phyloP scores from a whole-genome alignment of 2,888 invertebrate genomes.

The Therioaphis trifolii region DNA sequence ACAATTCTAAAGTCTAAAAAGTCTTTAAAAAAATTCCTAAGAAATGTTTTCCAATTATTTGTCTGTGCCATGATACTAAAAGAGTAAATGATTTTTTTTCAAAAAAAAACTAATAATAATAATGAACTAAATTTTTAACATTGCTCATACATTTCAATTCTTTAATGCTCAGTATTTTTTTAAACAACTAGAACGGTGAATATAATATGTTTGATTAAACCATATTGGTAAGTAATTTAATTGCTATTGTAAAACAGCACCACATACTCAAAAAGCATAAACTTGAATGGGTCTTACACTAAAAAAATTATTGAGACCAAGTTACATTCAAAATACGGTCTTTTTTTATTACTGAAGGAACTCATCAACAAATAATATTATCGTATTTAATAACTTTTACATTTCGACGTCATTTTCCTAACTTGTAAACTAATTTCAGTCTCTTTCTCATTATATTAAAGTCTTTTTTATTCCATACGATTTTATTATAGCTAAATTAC shows the following conservation, averaged over 20 bases:
- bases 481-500: slow-evolving; percentile 42
- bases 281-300: neutral
- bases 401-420: slow-evolving; percentile 17
- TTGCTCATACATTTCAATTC: too few species aligned
- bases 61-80: too few species aligned
- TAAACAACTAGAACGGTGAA: neutral
- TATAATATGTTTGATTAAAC: neutral
- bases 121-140: too few species aligned
- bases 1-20: too few species aligned
- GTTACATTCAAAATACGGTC: neutral
- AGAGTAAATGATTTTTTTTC: neutral
- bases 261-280: neutral
- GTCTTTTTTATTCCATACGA: slow-evolving; percentile 50
- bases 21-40: too few species aligned
- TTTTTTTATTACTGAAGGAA: slow-evolving; percentile 5
- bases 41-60: too few species aligned
- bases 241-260: neutral
- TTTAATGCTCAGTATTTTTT: neutral
- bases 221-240: neutral
- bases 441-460: slow-evolving; percentile 57
- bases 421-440: slow-evolving; percentile 57
- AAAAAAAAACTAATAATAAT: neutral
- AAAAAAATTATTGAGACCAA: slow-evolving; percentile 4
- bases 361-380: neutral
- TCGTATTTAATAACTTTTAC: neutral